phyloP scores from a whole-genome alignment of 2,797 vertebrate species.

The Cottoperca gobio region DNA sequence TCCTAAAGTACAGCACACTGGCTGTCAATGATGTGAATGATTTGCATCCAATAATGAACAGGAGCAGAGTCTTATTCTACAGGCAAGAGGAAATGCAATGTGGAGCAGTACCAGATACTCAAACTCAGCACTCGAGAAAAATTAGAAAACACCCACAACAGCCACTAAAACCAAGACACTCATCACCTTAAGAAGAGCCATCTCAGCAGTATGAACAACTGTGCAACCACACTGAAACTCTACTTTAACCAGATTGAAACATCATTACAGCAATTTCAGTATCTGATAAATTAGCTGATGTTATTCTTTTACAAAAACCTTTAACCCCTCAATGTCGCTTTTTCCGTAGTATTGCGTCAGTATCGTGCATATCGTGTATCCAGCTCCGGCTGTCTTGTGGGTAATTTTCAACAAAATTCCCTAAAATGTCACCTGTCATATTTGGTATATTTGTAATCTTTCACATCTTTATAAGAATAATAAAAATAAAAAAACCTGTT shows the following conservation, averaged over 20 bases:
- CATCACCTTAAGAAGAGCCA: conserved; percentile 53
- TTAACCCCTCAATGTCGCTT: conserved; percentile 27
- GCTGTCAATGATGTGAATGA: neutral
- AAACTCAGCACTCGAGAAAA: conserved; percentile 51
- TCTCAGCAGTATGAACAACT: conserved; percentile 65
- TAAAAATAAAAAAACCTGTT: neutral
- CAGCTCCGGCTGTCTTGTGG: neutral
- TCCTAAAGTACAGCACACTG: neutral
- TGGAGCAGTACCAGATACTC: conserved; percentile 20
- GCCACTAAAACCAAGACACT: conserved; percentile 72
- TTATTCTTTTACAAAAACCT: conserved; percentile 15
- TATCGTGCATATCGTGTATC: neutral
- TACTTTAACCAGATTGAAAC: conserved; percentile 60
- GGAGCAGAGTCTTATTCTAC: neutral
- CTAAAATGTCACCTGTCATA: neutral
- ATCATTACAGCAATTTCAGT: conserved; percentile 38
- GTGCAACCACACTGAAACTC: conserved; percentile 59
- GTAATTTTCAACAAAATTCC: neutral
- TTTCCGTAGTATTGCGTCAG: neutral
- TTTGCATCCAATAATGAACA: neutral
- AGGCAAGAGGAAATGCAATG: conserved; percentile 1
- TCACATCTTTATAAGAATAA: neutral
- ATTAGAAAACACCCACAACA: conserved; percentile 67
- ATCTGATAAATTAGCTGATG: conserved; percentile 27
- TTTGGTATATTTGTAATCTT: neutral